Conservation (phyloP, 2,113 vertebrate genomes). For the Mormyrus iriodes region DNA sequence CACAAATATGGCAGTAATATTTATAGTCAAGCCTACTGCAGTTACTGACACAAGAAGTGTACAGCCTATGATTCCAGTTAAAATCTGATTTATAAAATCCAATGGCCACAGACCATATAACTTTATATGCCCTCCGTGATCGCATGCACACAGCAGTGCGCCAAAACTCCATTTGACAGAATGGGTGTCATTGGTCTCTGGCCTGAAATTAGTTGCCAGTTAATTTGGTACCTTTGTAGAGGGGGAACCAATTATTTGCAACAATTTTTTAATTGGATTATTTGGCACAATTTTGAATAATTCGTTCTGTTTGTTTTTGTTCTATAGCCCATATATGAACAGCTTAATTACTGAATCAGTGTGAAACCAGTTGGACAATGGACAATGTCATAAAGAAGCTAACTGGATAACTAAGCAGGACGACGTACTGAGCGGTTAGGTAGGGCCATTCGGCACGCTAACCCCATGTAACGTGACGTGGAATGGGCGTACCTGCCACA, state of each 20-base stretch:
- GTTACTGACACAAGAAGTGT: slow-evolving; percentile 15
- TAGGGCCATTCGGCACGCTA: slow-evolving; percentile 41
- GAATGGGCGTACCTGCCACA: slow-evolving; percentile 35
- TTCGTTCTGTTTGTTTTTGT: slow-evolving; percentile 7
- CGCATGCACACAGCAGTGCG: neutral
- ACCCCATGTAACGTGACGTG: slow-evolving; percentile 30
- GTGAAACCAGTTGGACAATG: slow-evolving; percentile 29
- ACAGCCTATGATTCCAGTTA: slow-evolving; percentile 30
- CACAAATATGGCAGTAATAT: slow-evolving; percentile 6
- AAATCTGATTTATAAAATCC: slow-evolving; percentile 21
- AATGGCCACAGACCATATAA: neutral
- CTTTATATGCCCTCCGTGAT: slow-evolving; percentile 8
- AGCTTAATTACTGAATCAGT: slow-evolving; percentile 26
- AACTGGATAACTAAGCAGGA: slow-evolving; percentile 35
- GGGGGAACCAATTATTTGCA: slow-evolving; percentile 10
- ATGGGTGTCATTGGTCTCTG: slow-evolving; percentile 4
- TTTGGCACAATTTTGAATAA: slow-evolving; percentile 20
- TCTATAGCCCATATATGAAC: slow-evolving; percentile 30
- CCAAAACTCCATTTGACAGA: slow-evolving; percentile 12
- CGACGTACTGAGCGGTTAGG: slow-evolving; percentile 28
- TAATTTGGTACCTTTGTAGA: slow-evolving; percentile 26
- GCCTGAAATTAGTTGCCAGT: slow-evolving; percentile 17
- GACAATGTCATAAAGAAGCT: neutral
- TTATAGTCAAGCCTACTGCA: slow-evolving; percentile 6
- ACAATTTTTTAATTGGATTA: slow-evolving; percentile 14